A percentile compares a stretch with the other conserved stretches of the same genome.
Conservation (phyloP, 2,888 invertebrate species). For the Coelopa pilipes region DNA sequence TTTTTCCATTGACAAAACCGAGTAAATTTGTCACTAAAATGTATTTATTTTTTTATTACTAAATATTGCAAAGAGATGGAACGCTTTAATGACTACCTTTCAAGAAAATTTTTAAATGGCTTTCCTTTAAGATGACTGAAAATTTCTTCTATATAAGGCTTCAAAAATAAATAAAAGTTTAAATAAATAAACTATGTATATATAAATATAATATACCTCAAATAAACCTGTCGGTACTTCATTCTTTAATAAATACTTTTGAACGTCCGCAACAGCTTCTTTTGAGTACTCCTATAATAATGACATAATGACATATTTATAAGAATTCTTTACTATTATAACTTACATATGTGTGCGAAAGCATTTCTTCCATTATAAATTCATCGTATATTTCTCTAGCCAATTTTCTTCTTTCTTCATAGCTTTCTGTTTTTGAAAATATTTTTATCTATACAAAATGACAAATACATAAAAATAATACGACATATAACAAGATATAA, state of each 20-base stretch:
- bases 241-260: constrained; percentile 96
- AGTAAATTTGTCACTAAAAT: constrained; percentile 97
- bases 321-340: not conserved
- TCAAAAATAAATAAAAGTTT: constrained; percentile 11
- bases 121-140: constrained; percentile 96
- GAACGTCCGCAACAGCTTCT: constrained; percentile 97
- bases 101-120: constrained; percentile 97
- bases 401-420: constrained; percentile 93
- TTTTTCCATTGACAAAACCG: constrained; percentile 99
- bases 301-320: constrained; percentile 5
- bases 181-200: not conserved
- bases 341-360: constrained; percentile 95
- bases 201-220: constrained; percentile 75
- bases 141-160: constrained; percentile 99
- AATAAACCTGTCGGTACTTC: constrained; percentile 97
- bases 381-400: constrained; percentile 99
- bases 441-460: constrained; percentile 79
- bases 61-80: not conserved
- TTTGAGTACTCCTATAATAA: constrained; percentile 92
- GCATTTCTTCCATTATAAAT: constrained; percentile 99
- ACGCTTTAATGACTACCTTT: constrained; percentile 76
- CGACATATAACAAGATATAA: too few species aligned
- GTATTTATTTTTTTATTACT: too few species aligned
- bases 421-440: constrained; percentile 82
- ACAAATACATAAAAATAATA: constrained; percentile 40